Base-by-base conservation (phyloP, 2,888 invertebrate genomes). In the Cistogaster globosa region DNA sequence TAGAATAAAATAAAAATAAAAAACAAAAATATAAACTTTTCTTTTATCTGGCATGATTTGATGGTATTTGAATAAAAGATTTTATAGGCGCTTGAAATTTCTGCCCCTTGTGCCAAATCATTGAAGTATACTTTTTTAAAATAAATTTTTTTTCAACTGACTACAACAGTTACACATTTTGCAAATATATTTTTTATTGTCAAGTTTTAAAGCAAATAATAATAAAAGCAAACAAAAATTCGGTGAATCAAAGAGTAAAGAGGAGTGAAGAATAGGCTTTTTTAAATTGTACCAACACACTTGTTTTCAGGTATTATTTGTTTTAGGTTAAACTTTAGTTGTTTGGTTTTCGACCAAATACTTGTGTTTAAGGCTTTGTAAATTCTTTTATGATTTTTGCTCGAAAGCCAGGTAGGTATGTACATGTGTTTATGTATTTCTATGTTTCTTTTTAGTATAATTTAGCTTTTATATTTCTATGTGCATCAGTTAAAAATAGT, bases 61-160 rank as follows among this genome's bases (percentile, higher is more conserved):
- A 68, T 4, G 68, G 68, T 65, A 84, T 84, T 84, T 84, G 77
- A 81, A 81, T 77, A 69, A 77, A 77, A 72, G 18, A 77, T 68
- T 74, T 57, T 77, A n/a, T n/a, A n/a, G n/a, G n/a, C n/a, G n/a
- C n/a, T n/a, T 80, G 20, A 51, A 78, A 71, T 53, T 57, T 20
- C n/a, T 71, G 45, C 11, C 48, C 67, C 65, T 81, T 72, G 36
- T 75, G 84, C 76, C 84, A 84, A 84, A 84, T 80, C 77, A 81
- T 77, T 72, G 48, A 32, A 76, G 69, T 75, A 58, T 63, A 18
- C 16, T 16, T 38, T 58, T 48, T n/a, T n/a, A n/a, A n/a, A 26
- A 26, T 2, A 2, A 26, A 26, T 2, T 26, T 26, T 26, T 26
- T 26, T 26, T 26, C 26, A 26, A 4, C 26, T 26, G 26, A 26